These are phyloP conservation scores for Mycteria americana DNA, from an alignment of 2,797 vertebrate species.

Conservation along the genomic window DNA sequence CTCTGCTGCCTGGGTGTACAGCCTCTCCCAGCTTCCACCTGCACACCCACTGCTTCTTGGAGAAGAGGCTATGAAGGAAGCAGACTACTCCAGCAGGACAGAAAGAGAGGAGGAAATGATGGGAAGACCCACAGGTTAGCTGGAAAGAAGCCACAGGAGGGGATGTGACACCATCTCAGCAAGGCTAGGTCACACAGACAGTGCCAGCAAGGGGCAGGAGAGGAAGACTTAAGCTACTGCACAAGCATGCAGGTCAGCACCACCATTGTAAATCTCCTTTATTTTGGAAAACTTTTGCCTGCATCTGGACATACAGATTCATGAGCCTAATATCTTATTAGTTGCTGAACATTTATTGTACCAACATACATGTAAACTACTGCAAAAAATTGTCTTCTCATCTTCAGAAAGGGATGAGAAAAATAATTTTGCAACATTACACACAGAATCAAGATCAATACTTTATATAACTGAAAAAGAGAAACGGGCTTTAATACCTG, in stretches of 20 bases:
- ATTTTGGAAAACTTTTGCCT: not conserved
- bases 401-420: not conserved
- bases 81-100: not conserved
- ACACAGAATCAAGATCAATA: not conserved
- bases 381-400: not conserved
- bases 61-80: not conserved
- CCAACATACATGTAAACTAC: not conserved
- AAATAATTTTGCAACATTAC: not conserved
- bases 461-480: not conserved
- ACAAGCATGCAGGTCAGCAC: not conserved
- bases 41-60: not conserved
- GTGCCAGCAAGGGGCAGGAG: not conserved
- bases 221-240: not conserved
- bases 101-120: not conserved
- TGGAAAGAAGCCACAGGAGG: not conserved
- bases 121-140: not conserved
- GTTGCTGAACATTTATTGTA: not conserved
- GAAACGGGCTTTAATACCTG: not conserved
- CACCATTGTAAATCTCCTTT: not conserved
- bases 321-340: not conserved
- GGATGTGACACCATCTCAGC: not conserved
- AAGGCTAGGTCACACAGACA: not conserved
- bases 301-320: not conserved
- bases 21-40: not conserved
- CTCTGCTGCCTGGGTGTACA: not conserved